Evolutionary conservation across 2,113 vertebrate genomes (phyloP), one percentile per base, ranked within the genome.

Genomic region (Oncorhynchus nerka): DNA sequence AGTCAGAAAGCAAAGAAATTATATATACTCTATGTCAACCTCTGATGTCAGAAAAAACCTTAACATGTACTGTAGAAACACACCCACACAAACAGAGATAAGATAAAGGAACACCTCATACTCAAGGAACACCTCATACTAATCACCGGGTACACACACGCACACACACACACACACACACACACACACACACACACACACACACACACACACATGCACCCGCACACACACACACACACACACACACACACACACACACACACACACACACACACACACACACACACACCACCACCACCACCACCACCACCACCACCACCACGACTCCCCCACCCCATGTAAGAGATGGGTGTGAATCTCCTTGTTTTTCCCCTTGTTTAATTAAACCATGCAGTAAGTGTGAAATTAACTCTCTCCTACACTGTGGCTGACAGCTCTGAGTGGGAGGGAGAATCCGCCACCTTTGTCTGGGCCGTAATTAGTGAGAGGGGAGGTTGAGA

Each of bases 351-450:
- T 71, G 79, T 89, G 85, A 75, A 85, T 84, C 69, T 80, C 62
- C 74, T 84, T 91, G 85, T 87, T 82, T 85, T 88, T 83, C 28
- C 55, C 68, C 24, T 77, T 76, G 73, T 91, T 93, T 94, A 93
- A 94, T 94, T 94, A 93, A 93, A 93, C 91, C 92, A 93, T 92
- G 93, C 92, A 93, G 90, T 91, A 92, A 91, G 92, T 93, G 93
- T 94, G 93, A 94, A 94, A 94, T 93, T 92, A 94, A 94, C 92
- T 92, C 92, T 94, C 91, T 93, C 92, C 91, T 93, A 90, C 90
- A 90, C 88, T 70, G 80, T 86, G 89, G 87, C 93, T 93, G 92
- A 91, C 91, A 90, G 91, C 91, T 90, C 87, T 86, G 88, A 93
- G 90, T 92, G 88, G 91, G 92, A 90, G 89, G 88, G 86, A 88